Conservation (phyloP, 2,888 invertebrate species). For the Amblyteles armatorius region DNA sequence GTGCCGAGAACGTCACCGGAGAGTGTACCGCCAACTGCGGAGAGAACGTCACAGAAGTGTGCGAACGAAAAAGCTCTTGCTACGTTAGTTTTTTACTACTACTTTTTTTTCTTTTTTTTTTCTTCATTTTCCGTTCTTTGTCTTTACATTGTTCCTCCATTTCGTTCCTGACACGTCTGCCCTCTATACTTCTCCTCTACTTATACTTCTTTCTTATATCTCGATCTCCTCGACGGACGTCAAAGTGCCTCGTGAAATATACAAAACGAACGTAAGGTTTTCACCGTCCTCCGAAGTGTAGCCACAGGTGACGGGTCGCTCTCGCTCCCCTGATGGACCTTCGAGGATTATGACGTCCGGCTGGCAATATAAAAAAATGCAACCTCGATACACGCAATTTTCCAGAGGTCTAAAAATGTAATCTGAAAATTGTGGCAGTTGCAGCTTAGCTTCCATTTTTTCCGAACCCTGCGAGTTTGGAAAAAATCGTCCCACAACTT, state of each 20-base stretch:
- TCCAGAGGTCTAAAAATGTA: too few species aligned
- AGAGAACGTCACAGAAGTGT: constrained; percentile 30
- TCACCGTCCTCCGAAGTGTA: not conserved
- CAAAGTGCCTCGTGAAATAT: constrained; percentile 51
- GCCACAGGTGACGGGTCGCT: not conserved
- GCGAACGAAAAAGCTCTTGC: constrained; percentile 26
- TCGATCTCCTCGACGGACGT: constrained; percentile 38
- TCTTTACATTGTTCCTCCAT: constrained; percentile 41
- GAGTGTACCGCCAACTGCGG: constrained; percentile 32
- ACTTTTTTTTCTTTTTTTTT: constrained; percentile 15
- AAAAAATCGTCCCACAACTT: too few species aligned
- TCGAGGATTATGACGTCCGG: not conserved
- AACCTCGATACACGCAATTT: not conserved
- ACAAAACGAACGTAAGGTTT: constrained; percentile 19
- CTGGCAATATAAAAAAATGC: not conserved
- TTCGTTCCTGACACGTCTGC: constrained; percentile 37
- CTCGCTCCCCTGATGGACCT: not conserved
- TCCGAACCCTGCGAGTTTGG: too few species aligned
- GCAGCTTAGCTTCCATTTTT: too few species aligned
- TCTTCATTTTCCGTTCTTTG: constrained; percentile 17
- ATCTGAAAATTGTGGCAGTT: too few species aligned
- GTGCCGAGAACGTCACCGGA: constrained; percentile 28
- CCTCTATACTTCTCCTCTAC: not conserved
- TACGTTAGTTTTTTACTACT: not conserved
- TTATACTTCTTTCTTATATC: constrained; percentile 34